Percentiles rank a stretch among this genome's conserved stretches.
phyloP scores from a whole-genome alignment of 2,113 vertebrate genomes.

The human (Homo sapiens) region GRCh38 chr1:112105501-112106000 shows the following conservation, averaged over 20 bases:
- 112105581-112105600: not conserved
- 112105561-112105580: not conserved
- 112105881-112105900: not conserved
- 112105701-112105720: not conserved
- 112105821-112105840: not conserved
- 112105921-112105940: not conserved
- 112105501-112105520: not conserved
- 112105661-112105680: not conserved
- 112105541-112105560: not conserved
- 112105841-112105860: not conserved
- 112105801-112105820: not conserved
- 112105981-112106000: not conserved
- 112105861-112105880: not conserved
- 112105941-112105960: not conserved
- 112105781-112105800: not conserved
- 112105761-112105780: not conserved
- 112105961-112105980: not conserved
- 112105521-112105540: not conserved
- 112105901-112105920: not conserved
- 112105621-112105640: not conserved
- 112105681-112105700: not conserved
- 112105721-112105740: not conserved
- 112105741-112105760: not conserved
- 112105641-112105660: not conserved
- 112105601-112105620: not conserved